Conservation (phyloP, 2,888 invertebrate species). For the Tethea ocularis region DNA sequence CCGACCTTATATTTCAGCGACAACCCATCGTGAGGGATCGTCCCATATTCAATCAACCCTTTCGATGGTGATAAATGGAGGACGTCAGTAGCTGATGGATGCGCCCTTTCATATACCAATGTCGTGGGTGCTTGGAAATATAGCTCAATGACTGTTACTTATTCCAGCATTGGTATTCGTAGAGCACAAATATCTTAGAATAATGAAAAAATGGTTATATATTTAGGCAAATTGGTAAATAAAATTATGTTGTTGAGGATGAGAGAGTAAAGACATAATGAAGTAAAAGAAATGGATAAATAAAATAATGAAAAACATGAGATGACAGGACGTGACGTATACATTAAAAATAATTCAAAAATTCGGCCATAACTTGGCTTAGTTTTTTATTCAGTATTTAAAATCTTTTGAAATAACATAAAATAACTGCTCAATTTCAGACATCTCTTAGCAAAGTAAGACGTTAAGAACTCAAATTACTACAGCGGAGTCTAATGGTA, state of each 20-base stretch:
- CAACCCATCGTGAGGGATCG: slow-evolving; percentile 54
- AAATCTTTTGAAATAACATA: no score
- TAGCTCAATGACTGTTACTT: slow-evolving; percentile 16
- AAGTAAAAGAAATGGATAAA: no score
- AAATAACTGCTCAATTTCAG: no score
- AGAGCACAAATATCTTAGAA: not conserved
- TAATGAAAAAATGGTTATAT: no score
- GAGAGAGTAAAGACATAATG: no score
- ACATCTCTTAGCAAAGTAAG: not conserved
- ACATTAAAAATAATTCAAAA: no score
- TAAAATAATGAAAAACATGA: no score
- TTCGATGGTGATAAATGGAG: slow-evolving; percentile 72
- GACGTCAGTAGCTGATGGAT: slow-evolving; percentile 64
- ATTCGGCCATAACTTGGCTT: no score
- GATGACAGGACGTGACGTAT: no score
- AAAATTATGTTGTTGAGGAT: no score
- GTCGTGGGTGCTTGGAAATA: slow-evolving; percentile 29
- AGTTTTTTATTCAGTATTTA: no score
- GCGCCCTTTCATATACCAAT: slow-evolving; percentile 40
- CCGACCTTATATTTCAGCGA: slow-evolving; percentile 47
- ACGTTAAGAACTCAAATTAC: slow-evolving; percentile 1
- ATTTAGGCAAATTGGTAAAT: no score
- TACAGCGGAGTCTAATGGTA: slow-evolving; percentile 5
- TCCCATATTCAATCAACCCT: slow-evolving; percentile 70
- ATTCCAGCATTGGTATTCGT: not conserved